phyloP scores from a whole-genome alignment of 2,113 vertebrate species.

The Elgaria multicarinata region DNA sequence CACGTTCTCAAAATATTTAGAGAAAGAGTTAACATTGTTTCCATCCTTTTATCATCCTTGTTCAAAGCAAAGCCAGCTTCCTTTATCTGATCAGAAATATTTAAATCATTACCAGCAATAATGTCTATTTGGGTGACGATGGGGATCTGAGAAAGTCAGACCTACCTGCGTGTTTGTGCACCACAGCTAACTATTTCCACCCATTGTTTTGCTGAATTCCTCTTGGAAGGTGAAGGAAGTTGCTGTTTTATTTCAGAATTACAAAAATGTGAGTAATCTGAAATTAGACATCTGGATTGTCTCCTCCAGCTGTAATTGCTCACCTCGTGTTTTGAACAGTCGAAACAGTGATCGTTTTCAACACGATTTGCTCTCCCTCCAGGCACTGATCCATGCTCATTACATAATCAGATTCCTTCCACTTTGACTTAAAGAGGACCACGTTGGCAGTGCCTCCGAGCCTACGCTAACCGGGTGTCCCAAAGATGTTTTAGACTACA shows the following conservation, averaged over 20 bases:
- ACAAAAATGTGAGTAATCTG: conserved; percentile 2
- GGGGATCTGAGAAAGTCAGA: not conserved
- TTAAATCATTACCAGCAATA: conserved; percentile 19
- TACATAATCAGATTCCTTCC: not conserved
- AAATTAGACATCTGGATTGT: conserved; percentile 19
- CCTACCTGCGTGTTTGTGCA: not conserved
- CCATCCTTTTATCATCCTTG: conserved; percentile 32
- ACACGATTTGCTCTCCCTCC: not conserved
- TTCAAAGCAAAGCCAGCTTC: conserved; percentile 24
- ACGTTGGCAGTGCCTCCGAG: not conserved
- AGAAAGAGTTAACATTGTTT: conserved; percentile 29
- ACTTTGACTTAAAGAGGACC: not conserved
- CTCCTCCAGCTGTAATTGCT: not conserved
- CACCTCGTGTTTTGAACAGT: not conserved
- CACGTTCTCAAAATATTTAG: conserved; percentile 39
- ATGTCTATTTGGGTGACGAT: not conserved
- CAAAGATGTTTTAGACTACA: no score
- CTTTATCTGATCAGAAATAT: not conserved
- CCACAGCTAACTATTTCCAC: conserved; percentile 5
- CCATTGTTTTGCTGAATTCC: conserved; percentile 13
- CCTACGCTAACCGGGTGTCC: no score
- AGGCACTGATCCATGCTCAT: not conserved
- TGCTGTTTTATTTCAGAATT: conserved; percentile 19
- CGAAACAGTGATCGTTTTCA: not conserved
- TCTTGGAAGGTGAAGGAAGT: conserved; percentile 22